Base-by-base conservation (phyloP, 2,797 vertebrate species). In the Mus minutoides region DNA sequence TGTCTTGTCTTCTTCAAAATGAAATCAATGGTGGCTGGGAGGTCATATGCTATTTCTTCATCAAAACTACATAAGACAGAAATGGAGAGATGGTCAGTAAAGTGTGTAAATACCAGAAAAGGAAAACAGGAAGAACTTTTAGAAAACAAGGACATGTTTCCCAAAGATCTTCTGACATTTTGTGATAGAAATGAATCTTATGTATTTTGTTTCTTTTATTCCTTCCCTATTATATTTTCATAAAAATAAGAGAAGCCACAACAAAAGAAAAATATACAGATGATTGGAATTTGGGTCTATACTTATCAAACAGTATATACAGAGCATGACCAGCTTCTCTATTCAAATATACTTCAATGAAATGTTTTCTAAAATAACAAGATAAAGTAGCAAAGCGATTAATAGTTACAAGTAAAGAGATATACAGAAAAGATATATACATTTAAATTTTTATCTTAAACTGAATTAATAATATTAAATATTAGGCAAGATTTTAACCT, bases 31-130 rank as follows among this genome's bases (percentile, higher is more conserved):
- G 98, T 98, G 4, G 99, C 98, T 46, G 99, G 99, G 73, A 99
- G 98, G 86, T 99, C 99, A 97, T 99, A 99, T 90, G 98, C 98
- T 43, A 99, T 99, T 98, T 99, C 98, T 97, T 99, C 99, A 97
- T 99, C 99, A 97, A 99, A 98, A 97, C 99, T 99, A 92, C n/a
- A 92, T 37, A 37, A 56, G 62, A 84, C 22, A 92, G 31, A 92
- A 84, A 73, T 60, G n/a, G n/a, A 4, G 26, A 76, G 29, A 46
- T 80, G 52, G 13, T 40, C n/a, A 71, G 49, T 64, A 43, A 80
- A 43, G 19, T 40, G 54, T 6, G 24, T 69, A n/a, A 16, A 91
- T 71, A 71, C 67, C 34, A n/a, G 37, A 71, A 67, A 64, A 62
- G 60, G 64, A n/a, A 69, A 69, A 69, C 34, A 17, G 16, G 7